These are phyloP conservation scores for Mustelus asterias DNA, from an alignment of 2,113 vertebrate genomes.

Conservation along the genomic window DNA sequence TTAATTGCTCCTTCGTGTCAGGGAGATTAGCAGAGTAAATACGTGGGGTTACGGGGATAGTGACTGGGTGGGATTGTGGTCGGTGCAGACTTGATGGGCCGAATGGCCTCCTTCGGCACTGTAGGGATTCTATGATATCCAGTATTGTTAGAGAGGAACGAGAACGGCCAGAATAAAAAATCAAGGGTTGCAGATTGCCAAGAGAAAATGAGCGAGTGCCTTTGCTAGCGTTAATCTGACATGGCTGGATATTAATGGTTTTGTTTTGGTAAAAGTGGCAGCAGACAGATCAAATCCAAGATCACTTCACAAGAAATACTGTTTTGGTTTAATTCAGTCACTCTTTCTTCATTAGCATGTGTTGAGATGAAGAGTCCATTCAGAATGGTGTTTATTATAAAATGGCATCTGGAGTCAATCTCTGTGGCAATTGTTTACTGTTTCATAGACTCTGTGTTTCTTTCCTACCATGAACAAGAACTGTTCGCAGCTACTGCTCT, in stretches of 20 bases:
- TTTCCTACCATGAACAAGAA: not conserved
- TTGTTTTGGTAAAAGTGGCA: not conserved
- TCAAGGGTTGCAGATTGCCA: not conserved
- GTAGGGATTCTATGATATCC: too few relatives aligned
- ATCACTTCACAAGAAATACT: not conserved
- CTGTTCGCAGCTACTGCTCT: not conserved
- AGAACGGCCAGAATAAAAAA: not conserved
- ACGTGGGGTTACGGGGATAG: too few relatives aligned
- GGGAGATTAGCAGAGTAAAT: too few relatives aligned
- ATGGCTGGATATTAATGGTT: not conserved
- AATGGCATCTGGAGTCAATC: not conserved
- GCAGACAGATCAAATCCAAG: not conserved
- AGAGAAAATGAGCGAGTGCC: not conserved
- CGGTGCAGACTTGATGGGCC: too few relatives aligned
- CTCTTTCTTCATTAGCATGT: not conserved
- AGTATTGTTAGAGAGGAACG: not conserved
- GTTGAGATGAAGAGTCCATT: not conserved
- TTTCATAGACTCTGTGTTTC: not conserved
- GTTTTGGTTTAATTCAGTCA: not conserved
- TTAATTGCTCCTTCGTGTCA: too few relatives aligned
- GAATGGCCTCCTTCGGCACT: too few relatives aligned
- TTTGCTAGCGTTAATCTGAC: not conserved
- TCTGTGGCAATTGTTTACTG: slow-evolving; percentile 3
- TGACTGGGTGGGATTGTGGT: too few relatives aligned
- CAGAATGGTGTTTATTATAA: slow-evolving; percentile 14